Percentiles rank a stretch among this genome's conserved stretches.
Conservation (phyloP, 2,113 vertebrate species). For the Ciconia stormi region DNA sequence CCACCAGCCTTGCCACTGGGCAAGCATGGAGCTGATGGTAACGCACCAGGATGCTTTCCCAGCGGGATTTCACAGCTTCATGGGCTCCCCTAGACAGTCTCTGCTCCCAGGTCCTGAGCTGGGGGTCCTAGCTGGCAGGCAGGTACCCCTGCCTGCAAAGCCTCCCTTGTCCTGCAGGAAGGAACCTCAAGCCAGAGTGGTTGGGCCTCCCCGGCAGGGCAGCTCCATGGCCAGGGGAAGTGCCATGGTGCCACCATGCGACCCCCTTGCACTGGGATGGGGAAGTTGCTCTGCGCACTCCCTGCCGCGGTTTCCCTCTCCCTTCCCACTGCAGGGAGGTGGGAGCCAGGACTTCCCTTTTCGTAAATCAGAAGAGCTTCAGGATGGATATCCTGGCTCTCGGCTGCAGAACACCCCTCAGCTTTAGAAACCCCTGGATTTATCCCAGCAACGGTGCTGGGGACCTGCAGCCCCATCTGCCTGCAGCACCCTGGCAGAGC, state of each 20-base stretch:
- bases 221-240: neutral
- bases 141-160: neutral
- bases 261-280: rapidly evolving
- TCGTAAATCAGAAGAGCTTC: neutral
- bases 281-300: rapidly evolving
- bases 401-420: neutral
- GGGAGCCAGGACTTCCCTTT: neutral
- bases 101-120: rapidly evolving
- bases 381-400: neutral
- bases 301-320: neutral
- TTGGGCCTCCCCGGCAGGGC: rapidly evolving
- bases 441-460: neutral
- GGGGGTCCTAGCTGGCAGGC: neutral
- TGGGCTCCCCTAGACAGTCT: neutral
- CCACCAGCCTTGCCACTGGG: rapidly evolving
- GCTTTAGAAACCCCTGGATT: neutral
- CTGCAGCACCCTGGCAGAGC: neutral
- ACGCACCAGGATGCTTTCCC: rapidly evolving
- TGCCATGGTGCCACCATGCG: rapidly evolving
- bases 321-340: neutral
- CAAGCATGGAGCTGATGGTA: rapidly evolving
- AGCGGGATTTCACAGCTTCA: neutral
- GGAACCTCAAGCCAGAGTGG: neutral
- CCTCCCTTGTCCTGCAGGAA: neutral
- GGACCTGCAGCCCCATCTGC: neutral